These are phyloP conservation scores for Platanista minor DNA, from an alignment of 2,113 vertebrate genomes.

Conservation along the genomic window DNA sequence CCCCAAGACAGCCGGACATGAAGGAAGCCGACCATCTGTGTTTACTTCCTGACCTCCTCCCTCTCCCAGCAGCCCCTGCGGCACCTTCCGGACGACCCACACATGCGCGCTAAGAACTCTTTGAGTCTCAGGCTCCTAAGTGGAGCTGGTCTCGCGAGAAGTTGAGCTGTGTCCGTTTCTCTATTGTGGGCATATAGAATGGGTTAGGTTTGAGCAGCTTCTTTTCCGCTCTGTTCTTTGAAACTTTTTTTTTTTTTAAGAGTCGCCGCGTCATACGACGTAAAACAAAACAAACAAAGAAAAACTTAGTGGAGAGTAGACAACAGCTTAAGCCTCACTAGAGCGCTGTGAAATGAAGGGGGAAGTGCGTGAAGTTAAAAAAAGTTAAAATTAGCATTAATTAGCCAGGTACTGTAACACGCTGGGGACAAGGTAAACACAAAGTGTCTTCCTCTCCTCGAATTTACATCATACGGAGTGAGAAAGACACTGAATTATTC, in stretches of 20 bases:
- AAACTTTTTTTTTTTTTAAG: neutral
- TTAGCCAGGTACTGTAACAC: neutral
- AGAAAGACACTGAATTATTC: neutral
- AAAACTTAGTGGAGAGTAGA: neutral
- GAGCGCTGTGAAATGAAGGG: neutral
- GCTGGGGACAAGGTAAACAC: neutral
- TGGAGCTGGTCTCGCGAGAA: neutral
- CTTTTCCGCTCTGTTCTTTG: accelerated
- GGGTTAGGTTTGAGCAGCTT: accelerated
- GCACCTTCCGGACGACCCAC: neutral
- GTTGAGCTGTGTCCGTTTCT: accelerated
- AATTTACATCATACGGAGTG: neutral
- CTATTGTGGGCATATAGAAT: accelerated
- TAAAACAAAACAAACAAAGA: neutral
- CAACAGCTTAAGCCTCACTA: neutral
- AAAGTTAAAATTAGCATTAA: neutral
- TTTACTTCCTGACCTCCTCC: conserved; percentile 51
- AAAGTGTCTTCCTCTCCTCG: neutral
- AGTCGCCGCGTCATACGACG: neutral
- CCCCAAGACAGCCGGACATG: neutral
- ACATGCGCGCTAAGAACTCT: conserved; percentile 12
- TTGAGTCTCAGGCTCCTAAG: accelerated
- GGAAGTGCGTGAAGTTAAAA: neutral
- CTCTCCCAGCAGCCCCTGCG: neutral
- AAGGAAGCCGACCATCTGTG: neutral